These are phyloP conservation scores for Anser brachyrhynchus DNA, from an alignment of 2,113 vertebrate species.

Conservation along the genomic window DNA sequence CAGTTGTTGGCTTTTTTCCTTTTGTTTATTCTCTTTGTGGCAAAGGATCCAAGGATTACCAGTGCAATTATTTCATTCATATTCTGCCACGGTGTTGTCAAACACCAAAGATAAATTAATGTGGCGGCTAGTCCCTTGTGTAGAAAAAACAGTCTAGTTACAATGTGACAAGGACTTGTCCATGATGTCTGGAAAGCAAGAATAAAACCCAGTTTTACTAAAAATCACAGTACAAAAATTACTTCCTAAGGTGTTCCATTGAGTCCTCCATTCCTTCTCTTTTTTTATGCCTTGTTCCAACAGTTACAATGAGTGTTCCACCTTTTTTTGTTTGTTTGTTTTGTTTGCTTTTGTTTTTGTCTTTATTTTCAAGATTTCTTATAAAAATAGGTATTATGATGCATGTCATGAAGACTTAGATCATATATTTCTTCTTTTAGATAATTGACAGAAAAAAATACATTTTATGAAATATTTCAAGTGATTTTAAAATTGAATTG, in stretches of 20 bases:
- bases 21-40: neutral
- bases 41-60: neutral
- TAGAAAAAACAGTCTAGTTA: neutral
- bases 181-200: neutral
- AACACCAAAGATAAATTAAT: neutral
- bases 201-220: neutral
- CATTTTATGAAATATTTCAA: neutral
- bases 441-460: neutral
- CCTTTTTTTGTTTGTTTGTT: neutral
- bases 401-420: neutral
- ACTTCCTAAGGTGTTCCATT: neutral
- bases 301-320: rapidly evolving
- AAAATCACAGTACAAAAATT: neutral
- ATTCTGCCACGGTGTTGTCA: neutral
- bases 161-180: neutral
- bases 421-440: neutral
- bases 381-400: neutral
- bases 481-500: neutral
- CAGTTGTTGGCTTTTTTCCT: neutral
- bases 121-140: neutral
- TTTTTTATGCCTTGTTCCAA: neutral
- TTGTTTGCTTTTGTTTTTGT: too few species aligned
- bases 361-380: neutral
- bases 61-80: neutral
- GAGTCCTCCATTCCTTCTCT: neutral